Conservation (phyloP, 1,140 invertebrate genomes). For the Heliconius melpomene region DNA sequence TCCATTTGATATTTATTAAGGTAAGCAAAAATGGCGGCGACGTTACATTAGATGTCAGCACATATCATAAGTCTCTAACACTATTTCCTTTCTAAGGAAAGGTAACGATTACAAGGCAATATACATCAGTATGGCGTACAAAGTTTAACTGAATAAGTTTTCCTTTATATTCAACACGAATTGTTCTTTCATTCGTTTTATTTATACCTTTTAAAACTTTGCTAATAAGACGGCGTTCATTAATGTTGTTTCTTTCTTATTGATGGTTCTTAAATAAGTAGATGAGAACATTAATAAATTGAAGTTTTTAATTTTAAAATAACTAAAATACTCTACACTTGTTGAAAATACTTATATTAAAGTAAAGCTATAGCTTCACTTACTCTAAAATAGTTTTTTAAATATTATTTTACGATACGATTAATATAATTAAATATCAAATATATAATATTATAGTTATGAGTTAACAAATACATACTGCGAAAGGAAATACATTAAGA, state of each 20-base stretch:
- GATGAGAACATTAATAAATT: not conserved
- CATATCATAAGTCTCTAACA: constrained; percentile 8
- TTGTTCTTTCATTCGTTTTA: not conserved
- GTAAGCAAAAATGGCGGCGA: constrained; percentile 1
- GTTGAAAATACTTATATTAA: no score
- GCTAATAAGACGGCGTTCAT: not conserved
- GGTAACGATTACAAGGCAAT: not conserved
- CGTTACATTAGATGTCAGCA: constrained; percentile 29
- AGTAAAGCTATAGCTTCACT: no score
- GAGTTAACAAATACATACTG: not conserved
- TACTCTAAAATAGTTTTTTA: no score
- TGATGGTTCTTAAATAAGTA: not conserved
- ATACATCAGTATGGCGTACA: not conserved
- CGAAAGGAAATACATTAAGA: constrained; percentile 5
- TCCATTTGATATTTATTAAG: constrained; percentile 5
- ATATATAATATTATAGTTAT: not conserved
- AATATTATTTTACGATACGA: no score
- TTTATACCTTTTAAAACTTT: not conserved
- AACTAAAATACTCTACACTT: no score
- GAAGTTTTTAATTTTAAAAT: no score
- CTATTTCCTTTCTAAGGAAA: constrained; percentile 8
- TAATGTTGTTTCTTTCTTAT: not conserved
- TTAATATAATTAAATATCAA: no score
- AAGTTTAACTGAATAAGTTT: constrained; percentile 22
- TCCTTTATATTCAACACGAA: not conserved